These are phyloP conservation scores for Diploptera punctata DNA, from an alignment of 2,888 invertebrate species.

Conservation along the genomic window DNA sequence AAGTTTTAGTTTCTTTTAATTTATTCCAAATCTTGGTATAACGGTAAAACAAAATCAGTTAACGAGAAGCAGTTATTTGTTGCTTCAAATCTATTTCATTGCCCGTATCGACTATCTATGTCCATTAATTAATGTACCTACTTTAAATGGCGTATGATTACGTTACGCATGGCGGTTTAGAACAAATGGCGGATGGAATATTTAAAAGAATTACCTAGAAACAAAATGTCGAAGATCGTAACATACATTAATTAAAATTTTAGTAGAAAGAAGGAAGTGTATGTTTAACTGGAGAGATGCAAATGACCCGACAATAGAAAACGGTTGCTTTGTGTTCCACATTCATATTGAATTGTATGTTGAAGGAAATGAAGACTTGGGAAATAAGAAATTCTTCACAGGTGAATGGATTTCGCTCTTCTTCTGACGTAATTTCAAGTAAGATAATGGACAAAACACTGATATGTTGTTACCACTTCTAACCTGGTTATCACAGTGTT, in stretches of 20 bases:
- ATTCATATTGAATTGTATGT: conserved; percentile 13
- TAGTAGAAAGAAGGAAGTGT: conserved; percentile 14
- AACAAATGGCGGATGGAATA: conserved; percentile 53
- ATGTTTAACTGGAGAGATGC: conserved; percentile 12
- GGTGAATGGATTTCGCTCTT: too few species aligned
- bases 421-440: too few species aligned
- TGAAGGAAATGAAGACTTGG: not conserved
- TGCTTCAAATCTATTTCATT: too few species aligned
- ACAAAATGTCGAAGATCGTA: conserved; percentile 29
- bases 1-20: too few species aligned
- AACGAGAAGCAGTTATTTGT: too few species aligned
- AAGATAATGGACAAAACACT: too few species aligned
- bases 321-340: not conserved
- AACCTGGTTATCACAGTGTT: too few species aligned
- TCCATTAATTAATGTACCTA: conserved; percentile 22
- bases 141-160: conserved; percentile 33
- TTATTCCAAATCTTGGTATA: too few species aligned
- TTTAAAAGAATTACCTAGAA: conserved; percentile 19
- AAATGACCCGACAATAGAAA: conserved; percentile 22
- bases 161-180: conserved; percentile 52
- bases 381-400: too few species aligned
- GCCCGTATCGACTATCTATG: too few species aligned
- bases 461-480: too few species aligned
- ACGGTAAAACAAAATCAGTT: too few species aligned
- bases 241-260: conserved; percentile 29